These are phyloP conservation scores for Antigone vipio DNA, from an alignment of 2,113 vertebrate genomes.

Conservation along the genomic window DNA sequence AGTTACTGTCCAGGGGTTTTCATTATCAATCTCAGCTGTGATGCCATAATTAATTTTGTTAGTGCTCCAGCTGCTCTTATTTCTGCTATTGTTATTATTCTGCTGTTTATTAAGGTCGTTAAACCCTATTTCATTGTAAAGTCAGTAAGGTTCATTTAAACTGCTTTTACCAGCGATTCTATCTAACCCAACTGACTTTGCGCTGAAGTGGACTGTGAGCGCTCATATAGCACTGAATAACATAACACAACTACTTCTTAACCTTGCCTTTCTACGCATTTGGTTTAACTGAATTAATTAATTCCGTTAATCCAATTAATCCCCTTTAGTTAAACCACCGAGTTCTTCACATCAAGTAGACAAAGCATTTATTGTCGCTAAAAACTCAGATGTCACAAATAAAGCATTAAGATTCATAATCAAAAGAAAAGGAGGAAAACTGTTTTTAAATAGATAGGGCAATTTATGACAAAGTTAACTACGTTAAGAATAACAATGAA, in stretches of 20 bases:
- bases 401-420: not conserved
- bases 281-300: not conserved
- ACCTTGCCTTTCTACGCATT: not conserved
- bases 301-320: conserved; percentile 12
- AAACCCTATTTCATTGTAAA: not conserved
- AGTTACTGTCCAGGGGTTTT: conserved; percentile 43
- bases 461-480: not conserved
- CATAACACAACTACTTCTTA: not conserved
- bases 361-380: not conserved
- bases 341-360: not conserved
- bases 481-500: not conserved
- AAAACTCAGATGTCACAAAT: not conserved
- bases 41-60: conserved; percentile 26
- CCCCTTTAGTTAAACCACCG: conserved; percentile 2
- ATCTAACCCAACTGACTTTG: not conserved
- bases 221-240: not conserved
- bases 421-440: not conserved
- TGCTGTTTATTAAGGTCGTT: not conserved
- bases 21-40: conserved; percentile 22
- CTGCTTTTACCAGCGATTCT: not conserved
- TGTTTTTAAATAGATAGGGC: not conserved
- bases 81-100: not conserved
- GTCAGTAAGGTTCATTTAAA: not conserved
- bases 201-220: not conserved
- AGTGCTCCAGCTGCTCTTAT: conserved; percentile 27